Percentiles rank a stretch among this genome's conserved stretches.
Evolutionary conservation across 37 sponge, comb jelly and placozoan species (phyloP).

Genomic region (Dysidea cf. avara): DNA sequence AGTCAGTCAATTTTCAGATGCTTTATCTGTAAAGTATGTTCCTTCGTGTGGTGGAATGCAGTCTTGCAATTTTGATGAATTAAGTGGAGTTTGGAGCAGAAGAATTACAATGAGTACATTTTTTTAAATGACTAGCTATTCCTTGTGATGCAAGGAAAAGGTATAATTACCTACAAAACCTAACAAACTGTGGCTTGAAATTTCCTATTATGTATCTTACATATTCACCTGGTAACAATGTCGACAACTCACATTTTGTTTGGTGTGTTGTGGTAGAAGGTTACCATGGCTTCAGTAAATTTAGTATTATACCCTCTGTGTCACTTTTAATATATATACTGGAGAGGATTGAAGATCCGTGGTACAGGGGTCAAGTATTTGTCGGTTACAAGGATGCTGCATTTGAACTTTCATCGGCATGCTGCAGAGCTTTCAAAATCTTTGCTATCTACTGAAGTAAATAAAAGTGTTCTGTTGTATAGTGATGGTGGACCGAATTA

Average conservation of each 20-base stretch:
- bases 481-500: constrained; percentile 54
- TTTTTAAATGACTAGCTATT: constrained; percentile 3
- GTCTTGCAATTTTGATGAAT: not conserved
- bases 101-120: not conserved
- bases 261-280: constrained; percentile 30
- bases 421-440: constrained; percentile 4
- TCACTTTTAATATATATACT: too few species aligned
- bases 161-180: constrained; percentile 15
- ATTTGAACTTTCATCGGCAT: constrained; percentile 41
- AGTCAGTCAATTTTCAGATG: constrained; percentile 9
- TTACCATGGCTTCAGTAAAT: constrained; percentile 30
- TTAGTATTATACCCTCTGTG: constrained; percentile 5
- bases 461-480: constrained; percentile 7
- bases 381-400: constrained; percentile 28
- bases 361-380: constrained; percentile 37
- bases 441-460: not conserved
- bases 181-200: not conserved
- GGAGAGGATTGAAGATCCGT: constrained; percentile 17
- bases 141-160: constrained; percentile 3
- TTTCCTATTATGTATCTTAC: constrained; percentile 9
- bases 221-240: constrained; percentile 4
- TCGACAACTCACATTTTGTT: constrained; percentile 26
- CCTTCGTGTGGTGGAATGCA: not conserved
- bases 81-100: too few species aligned
- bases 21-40: not conserved